Base-by-base conservation (phyloP, 2,113 vertebrate species). In the Dryoscopus gambensis region DNA sequence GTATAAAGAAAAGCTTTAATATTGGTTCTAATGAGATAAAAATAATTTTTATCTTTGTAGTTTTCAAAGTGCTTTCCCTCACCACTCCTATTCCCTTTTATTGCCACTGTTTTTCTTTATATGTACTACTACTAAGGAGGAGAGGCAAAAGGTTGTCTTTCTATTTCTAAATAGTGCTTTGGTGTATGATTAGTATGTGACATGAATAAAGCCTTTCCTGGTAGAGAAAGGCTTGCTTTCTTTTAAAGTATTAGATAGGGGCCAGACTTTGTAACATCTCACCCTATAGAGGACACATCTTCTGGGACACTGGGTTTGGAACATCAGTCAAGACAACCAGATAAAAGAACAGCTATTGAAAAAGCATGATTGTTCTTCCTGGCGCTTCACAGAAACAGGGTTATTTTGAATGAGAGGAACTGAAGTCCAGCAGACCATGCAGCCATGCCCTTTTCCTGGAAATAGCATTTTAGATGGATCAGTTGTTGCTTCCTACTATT, bases 1-100 rank as follows among this genome's bases (percentile, higher is more conserved):
- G 22, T 76, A 40, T 40, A 84, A 93, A 93, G 78, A 87, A 82
- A 84, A 84, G 40, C 80, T 94, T 95, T 92, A 92, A 88, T 90
- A 86, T 74, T 0, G 0, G 39, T 68, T 67, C 52, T 70, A 93
- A 44, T 81, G 77, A 78, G 76, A 74, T 64, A 86, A 90, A 95
- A 97, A 27, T 74, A 67, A 47, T 39, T 81, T 87, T 63, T 84
- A 39, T 76, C 73, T 94, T 95, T 84, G 63, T 40, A 49, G 65
- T 73, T 94, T 95, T 91, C 87, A 79, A 91, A 96, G 87, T 27
- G 31, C 37, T 87, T 57, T 94, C 19, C 56, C 55, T 75, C 91
- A 67, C 63, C 35, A 39, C 49, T 77, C 47, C 37, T 89, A 57
- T 86, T 68, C 63, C 50, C 37, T 40, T 90, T 95, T 84, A 77